These are phyloP conservation scores for Eupithecia tripunctaria DNA, from an alignment of 2,888 invertebrate species.

Conservation along the genomic window DNA sequence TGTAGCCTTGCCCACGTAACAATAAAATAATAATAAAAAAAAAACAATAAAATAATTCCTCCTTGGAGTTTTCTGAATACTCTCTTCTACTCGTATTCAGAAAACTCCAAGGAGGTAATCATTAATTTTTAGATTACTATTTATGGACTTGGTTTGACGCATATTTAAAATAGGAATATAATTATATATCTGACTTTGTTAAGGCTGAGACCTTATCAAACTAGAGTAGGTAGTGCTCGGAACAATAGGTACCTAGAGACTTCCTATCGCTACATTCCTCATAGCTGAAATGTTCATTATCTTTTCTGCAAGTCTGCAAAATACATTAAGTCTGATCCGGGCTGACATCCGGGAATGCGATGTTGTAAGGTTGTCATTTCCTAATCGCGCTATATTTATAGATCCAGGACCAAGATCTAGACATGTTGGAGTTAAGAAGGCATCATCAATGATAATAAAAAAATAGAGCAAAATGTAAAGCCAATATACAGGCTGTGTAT, in stretches of 20 bases:
- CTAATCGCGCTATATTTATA: not conserved
- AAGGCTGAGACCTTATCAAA: too few relatives aligned
- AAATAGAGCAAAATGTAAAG: not conserved
- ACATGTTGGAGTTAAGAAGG: not conserved
- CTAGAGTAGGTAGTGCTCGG: not conserved
- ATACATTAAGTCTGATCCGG: conserved; percentile 36
- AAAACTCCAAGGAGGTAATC: too few relatives aligned
- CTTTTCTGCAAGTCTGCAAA: conserved; percentile 32
- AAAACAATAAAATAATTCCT: too few relatives aligned
- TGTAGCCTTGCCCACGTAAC: too few relatives aligned
- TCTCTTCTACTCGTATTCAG: too few relatives aligned
- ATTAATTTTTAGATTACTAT: too few relatives aligned
- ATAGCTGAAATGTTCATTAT: conserved; percentile 10
- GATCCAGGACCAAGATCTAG: not conserved
- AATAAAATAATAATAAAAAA: too few relatives aligned
- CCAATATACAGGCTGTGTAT: too few relatives aligned
- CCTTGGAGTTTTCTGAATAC: not conserved
- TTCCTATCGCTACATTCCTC: not conserved
- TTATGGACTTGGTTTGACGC: too few relatives aligned
- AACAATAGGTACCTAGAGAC: too few relatives aligned
- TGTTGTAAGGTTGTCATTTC: not conserved
- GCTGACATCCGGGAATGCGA: not conserved
- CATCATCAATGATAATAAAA: not conserved
- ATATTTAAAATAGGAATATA: too few relatives aligned
- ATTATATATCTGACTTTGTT: not conserved